These are phyloP conservation scores for Dasypogon diadema DNA, from an alignment of 2,888 invertebrate species.

Conservation along the genomic window DNA sequence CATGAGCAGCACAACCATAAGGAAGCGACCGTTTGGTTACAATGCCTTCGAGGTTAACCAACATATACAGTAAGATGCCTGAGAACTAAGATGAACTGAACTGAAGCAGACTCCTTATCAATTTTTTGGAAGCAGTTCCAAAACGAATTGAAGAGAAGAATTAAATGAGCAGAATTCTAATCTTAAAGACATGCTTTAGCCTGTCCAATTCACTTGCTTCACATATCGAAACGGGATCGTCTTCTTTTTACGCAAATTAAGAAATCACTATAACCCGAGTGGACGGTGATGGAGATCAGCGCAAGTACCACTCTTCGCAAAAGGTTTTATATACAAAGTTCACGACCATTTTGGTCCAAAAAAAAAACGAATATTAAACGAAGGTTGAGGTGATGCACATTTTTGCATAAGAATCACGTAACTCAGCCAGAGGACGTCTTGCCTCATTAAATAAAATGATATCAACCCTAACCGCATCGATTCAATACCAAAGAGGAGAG, in stretches of 20 bases:
- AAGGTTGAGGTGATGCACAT: conserved; percentile 39
- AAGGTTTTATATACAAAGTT: not conserved
- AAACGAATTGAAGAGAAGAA: conserved; percentile 37
- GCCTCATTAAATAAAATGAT: conserved; percentile 48
- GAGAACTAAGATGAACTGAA: conserved; percentile 7
- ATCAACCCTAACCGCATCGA: conserved; percentile 12
- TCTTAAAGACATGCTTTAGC: conserved; percentile 42
- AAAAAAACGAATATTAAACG: conserved; percentile 14
- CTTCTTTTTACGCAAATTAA: conserved; percentile 41
- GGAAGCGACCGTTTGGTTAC: conserved; percentile 39
- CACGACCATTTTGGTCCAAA: too few species aligned
- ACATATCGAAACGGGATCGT: conserved; percentile 20
- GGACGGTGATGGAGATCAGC: conserved; percentile 38
- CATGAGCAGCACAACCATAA: conserved; percentile 27
- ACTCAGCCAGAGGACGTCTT: conserved; percentile 33
- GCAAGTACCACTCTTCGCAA: not conserved
- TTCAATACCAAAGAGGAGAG: not conserved
- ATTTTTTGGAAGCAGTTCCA: conserved; percentile 41
- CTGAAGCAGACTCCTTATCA: conserved; percentile 30
- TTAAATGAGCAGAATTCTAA: conserved; percentile 48
- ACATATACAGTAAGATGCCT: not conserved
- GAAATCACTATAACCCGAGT: conserved; percentile 41
- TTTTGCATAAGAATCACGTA: conserved; percentile 38
- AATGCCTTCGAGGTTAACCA: not conserved
- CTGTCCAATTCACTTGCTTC: not conserved